Evolutionary conservation across 2,888 invertebrate genomes (phyloP).

Genomic region (Parascotia fuliginaria): DNA sequence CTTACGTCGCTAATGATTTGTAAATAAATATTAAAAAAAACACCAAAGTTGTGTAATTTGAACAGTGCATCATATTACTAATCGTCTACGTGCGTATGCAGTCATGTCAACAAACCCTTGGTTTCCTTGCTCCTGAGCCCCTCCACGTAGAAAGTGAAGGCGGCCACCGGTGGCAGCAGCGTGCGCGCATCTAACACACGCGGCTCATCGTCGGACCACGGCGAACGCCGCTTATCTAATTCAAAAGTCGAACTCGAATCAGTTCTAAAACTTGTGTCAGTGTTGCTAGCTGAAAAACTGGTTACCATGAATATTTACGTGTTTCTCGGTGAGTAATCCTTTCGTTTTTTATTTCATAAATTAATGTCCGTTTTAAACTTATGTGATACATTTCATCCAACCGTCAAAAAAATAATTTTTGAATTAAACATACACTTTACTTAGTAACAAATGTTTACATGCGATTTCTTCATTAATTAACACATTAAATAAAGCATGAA

Average conservation of each 20-base stretch:
- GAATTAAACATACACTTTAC: too few species aligned
- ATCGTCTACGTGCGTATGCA: conserved; percentile 35
- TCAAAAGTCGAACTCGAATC: conserved; percentile 50
- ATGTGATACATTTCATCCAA: not conserved
- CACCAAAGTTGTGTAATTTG: conserved; percentile 2
- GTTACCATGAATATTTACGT: conserved; percentile 70
- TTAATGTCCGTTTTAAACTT: not conserved
- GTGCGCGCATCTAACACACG: conserved; percentile 69
- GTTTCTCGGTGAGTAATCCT: conserved; percentile 69
- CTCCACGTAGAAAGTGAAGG: conserved; percentile 84
- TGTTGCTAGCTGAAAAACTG: conserved; percentile 57
- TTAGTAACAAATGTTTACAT: conserved; percentile 26
- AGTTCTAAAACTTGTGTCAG: conserved; percentile 62
- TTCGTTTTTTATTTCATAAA: not conserved
- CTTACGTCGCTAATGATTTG: not conserved
- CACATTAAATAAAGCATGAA: conserved; percentile 42
- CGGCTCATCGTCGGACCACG: conserved; percentile 71
- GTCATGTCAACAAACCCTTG: conserved; percentile 76
- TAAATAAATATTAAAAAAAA: not conserved
- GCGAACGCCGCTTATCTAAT: conserved; percentile 68
- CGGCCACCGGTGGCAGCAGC: conserved; percentile 52
- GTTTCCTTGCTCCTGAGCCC: conserved; percentile 75
- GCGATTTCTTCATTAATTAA: conserved; percentile 32
- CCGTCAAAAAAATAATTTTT: conserved; percentile 6
- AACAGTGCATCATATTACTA: conserved; percentile 17